A percentile compares a stretch with the other conserved stretches of the same genome.
Conservation (phyloP, 2,113 vertebrate genomes). For the Aspidoscelis tigris region DNA sequence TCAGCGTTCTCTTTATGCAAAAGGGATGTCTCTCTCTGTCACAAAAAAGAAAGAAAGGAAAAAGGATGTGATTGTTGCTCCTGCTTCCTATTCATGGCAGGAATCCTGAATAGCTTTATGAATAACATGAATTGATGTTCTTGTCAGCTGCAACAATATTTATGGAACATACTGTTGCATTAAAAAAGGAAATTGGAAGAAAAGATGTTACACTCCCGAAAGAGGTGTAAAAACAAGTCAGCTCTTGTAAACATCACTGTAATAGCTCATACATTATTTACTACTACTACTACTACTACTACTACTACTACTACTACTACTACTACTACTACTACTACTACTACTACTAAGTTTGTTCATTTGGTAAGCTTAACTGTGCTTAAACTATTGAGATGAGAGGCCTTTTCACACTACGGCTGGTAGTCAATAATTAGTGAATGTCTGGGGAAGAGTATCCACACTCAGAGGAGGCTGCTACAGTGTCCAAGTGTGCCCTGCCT, state of each 20-base stretch:
- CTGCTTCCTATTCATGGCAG: slow-evolving; percentile 55
- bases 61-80: slow-evolving; percentile 50
- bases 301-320: too few species aligned
- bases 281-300: too few species aligned
- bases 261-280: slow-evolving; percentile 14
- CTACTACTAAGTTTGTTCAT: too few species aligned
- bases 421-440: too few species aligned
- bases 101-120: slow-evolving; percentile 57
- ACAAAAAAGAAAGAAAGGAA: slow-evolving; percentile 59
- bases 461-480: too few species aligned
- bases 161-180: slow-evolving; percentile 61
- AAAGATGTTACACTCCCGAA: slow-evolving; percentile 41
- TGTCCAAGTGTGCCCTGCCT: too few species aligned
- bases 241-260: slow-evolving; percentile 37
- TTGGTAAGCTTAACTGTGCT: too few species aligned
- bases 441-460: too few species aligned
- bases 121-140: slow-evolving; percentile 71
- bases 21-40: slow-evolving; percentile 20
- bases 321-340: too few species aligned
- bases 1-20: slow-evolving; percentile 39
- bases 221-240: slow-evolving; percentile 41
- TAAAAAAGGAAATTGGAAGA: slow-evolving; percentile 63
- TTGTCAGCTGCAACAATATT: slow-evolving; percentile 69
- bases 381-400: too few species aligned
- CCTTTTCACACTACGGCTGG: too few species aligned